Evolutionary conservation across 2,888 invertebrate species (phyloP), one percentile per base, ranked within the genome.

Genomic region (Autographa gamma): DNA sequence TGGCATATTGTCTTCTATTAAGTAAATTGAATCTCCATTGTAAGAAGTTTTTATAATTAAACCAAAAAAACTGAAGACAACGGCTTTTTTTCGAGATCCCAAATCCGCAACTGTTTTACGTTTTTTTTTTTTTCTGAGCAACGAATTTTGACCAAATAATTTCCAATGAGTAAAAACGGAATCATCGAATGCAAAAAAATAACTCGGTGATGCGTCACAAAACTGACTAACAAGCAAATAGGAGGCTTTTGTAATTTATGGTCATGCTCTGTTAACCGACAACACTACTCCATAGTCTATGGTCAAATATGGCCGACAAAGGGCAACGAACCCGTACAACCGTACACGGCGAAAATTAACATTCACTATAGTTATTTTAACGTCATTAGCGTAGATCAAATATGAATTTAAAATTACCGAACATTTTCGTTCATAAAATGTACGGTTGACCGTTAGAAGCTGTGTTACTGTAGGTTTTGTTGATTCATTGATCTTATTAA

Each of bases 231-330:
- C 89, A 82, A 84, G 84, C 86, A 87, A 90, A 90, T 89, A 85
- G 83, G 82, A 88, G 85, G 88, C 89, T 87, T 90, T 89, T 89
- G 87, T 90, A 85, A 84, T 89, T 88, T 89, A 89, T 90, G 89
- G 91, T 88, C 89, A 89, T 86, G 92, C 92, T 93, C 93, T 93
- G 92, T 91, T 92, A 90, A 91, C 87, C 76, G 79, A 84, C 85
- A 86, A 85, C 84, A 85, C 83, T 84, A 83, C 76, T 78, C 86
- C 79, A 86, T 89, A 89, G 88, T 89, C 90, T 91, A 91, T 91
- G 91, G 91, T 91, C 89, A 87, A 89, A 89, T 88, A 88, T 89
- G 89, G 90, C 89, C 85, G 87, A 78, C 84, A 83, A 83, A 85
- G 90, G 89, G 86, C 90, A 87, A 88, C 82, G 91, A 91, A 86